Evolutionary conservation across 2,888 invertebrate species (phyloP), one percentile per base, ranked within the genome.

Genomic region (Drosophila kanekoi): DNA sequence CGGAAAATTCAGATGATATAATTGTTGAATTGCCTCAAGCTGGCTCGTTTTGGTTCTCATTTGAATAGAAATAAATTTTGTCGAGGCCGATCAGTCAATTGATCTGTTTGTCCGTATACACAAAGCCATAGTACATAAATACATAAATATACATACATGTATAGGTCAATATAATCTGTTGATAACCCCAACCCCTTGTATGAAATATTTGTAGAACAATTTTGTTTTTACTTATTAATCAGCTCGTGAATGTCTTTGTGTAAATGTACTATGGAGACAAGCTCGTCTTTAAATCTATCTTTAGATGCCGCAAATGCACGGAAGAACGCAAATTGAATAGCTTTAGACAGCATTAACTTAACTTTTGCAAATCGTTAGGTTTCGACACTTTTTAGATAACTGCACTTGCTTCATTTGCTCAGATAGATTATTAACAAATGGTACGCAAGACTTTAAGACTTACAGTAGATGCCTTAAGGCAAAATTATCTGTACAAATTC

Each of bases 171-270:
- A 18, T 48, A 10, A 1, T 56, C 5, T 41, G 9, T 32, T 68
- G 78, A 74, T 74, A 74, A 74, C 74, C 73, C 54, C 10, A 77
- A 45, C 56, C 65, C 48, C 52, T 60, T 51, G 57, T 35, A 20
- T 41, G 10, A 18, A 60, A 35, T 35, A 44, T 48, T 52, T 68
- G 6, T 11, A 3, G 41, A 5, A 45, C 23, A 14, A 18, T 23
- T 14, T 61, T 52, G 20, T 38, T 33, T 40, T 23, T 41, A 9
- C 14, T 8, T 23, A 9, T 32, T 54, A 58, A 72, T 72, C 65
- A 56, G 47, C 28, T 33, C 37, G 13, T 5, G 13, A 35, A 35
- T 41, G 47, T 59, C 33, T 40, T 5, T 44, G 11, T 9, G 20
- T 14, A n/a, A 16, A 41, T 28, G 13, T 14, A 11, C 37, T 13